Evolutionary conservation across 2,113 vertebrate genomes (phyloP), one percentile per base, ranked within the genome.

Genomic region (Pipra filicauda): DNA sequence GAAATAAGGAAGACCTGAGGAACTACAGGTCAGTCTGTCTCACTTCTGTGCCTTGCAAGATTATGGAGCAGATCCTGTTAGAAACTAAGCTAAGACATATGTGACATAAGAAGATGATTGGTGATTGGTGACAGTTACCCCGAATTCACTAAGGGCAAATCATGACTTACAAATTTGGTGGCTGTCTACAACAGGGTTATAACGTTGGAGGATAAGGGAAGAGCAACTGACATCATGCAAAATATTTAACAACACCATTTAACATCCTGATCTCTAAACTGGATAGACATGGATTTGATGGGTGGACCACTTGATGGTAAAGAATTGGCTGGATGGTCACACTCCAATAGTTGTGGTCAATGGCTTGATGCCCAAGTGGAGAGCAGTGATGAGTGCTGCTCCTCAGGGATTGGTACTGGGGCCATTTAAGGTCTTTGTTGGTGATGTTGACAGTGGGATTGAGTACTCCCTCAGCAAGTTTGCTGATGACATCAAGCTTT

Each of bases 291-390:
- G 43, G 26, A 31, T 48, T 59, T 61, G 55, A 75, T 16, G 41
- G 41, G 26, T 74, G 41, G 41, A 46, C 18, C 24, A 28, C 35
- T 37, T 75, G 26, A 26, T 30, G 43, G 44, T 30, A 30, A 37
- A 27, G 20, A 76, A 48, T 37, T 75, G 55, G 43, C 26, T 59
- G 26, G 15, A 59, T 59, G 26, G 15, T 30, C 19, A 14, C 15
- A 48, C 15, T 23, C 19, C 27, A 22, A 10, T 0, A 12, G 7
- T 19, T 35, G 14, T 21, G 11, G 54, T 28, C 21, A 44, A 44
- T 9, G 26, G 26, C 21, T 22, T 0, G 0, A 28, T 77, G 46
- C 8, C 23, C 18, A 39, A 16, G 54, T 0, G 0, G 37, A 37
- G 21, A 52, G 17, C 37, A 52, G 17, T 26, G 44, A 26, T 51